Evolutionary conservation across 2,888 invertebrate genomes (phyloP).

Genomic region (Dioctria rufipes): DNA sequence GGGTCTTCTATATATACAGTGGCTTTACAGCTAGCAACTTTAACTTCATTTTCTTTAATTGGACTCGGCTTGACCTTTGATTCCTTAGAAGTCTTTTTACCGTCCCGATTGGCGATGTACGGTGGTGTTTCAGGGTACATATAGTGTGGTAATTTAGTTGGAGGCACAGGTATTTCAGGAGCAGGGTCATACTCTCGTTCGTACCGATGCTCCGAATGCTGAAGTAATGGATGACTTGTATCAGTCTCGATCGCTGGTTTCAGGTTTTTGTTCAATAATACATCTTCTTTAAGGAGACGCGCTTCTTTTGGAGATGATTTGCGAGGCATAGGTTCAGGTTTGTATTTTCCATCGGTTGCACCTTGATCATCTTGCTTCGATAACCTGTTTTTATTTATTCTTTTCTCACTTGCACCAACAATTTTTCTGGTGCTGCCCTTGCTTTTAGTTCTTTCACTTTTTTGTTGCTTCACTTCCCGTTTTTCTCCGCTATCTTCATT

Average conservation of each 20-base stretch:
- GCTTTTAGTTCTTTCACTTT: slow-evolving; percentile 62
- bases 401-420: slow-evolving; percentile 63
- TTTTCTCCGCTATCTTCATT: slow-evolving; percentile 61
- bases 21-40: slow-evolving; percentile 67
- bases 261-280: slow-evolving; percentile 74
- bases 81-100: slow-evolving; percentile 61
- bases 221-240: slow-evolving; percentile 79
- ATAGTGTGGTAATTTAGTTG: slow-evolving; percentile 77
- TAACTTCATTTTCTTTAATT: slow-evolving; percentile 70
- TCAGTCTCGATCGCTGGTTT: slow-evolving; percentile 72
- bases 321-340: slow-evolving; percentile 71
- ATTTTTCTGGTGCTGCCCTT: slow-evolving; percentile 60
- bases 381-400: slow-evolving; percentile 66
- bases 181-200: slow-evolving; percentile 76
- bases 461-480: slow-evolving; percentile 63
- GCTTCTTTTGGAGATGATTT: slow-evolving; percentile 68
- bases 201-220: slow-evolving; percentile 85
- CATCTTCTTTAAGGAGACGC: slow-evolving; percentile 69
- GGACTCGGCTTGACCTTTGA: slow-evolving; percentile 67
- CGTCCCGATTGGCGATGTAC: slow-evolving; percentile 65
- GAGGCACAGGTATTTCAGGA: slow-evolving; percentile 71
- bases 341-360: slow-evolving; percentile 71
- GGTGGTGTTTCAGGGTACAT: slow-evolving; percentile 74
- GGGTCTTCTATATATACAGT: slow-evolving; percentile 65
- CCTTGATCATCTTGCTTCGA: slow-evolving; percentile 67